phyloP scores from a whole-genome alignment of 2,888 invertebrate species.

The Agriopis aurantiaria region DNA sequence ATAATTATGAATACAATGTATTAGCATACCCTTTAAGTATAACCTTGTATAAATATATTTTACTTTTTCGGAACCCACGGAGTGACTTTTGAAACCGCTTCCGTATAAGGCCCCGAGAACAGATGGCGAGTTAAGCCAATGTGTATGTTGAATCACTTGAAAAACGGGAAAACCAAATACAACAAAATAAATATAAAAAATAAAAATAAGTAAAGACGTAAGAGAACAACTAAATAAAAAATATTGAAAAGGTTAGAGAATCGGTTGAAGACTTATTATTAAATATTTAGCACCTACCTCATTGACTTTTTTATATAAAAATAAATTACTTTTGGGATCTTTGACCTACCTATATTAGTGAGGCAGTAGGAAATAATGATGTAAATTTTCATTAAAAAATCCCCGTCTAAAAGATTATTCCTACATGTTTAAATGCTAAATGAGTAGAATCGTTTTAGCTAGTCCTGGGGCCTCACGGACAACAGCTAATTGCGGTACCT shows the following conservation, averaged over 20 bases:
- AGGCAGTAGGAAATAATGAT: too few species aligned
- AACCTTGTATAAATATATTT: not conserved
- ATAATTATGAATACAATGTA: too few species aligned
- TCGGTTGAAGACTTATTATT: not conserved
- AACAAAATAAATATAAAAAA: too few species aligned
- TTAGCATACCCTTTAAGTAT: not conserved
- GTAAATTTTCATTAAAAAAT: too few species aligned
- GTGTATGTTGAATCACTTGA: constrained; percentile 27
- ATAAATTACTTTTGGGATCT: too few species aligned
- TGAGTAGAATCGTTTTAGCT: too few species aligned
- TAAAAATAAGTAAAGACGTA: not conserved
- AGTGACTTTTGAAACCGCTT: constrained; percentile 32
- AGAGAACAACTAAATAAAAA: not conserved
- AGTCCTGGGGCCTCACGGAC: too few species aligned
- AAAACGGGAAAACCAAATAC: constrained; percentile 27
- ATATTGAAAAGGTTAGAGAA: not conserved
- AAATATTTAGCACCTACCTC: not conserved
- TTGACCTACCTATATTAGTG: too few species aligned
- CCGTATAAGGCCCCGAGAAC: constrained; percentile 24
- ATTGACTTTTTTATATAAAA: too few species aligned
- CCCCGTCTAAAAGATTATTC: too few species aligned
- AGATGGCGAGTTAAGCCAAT: constrained; percentile 14
- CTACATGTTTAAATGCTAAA: too few species aligned
- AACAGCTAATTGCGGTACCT: too few species aligned
- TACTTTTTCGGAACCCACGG: constrained; percentile 5